These are phyloP conservation scores for Phymatocera aterrima DNA, from an alignment of 2,888 invertebrate species.

Conservation along the genomic window DNA sequence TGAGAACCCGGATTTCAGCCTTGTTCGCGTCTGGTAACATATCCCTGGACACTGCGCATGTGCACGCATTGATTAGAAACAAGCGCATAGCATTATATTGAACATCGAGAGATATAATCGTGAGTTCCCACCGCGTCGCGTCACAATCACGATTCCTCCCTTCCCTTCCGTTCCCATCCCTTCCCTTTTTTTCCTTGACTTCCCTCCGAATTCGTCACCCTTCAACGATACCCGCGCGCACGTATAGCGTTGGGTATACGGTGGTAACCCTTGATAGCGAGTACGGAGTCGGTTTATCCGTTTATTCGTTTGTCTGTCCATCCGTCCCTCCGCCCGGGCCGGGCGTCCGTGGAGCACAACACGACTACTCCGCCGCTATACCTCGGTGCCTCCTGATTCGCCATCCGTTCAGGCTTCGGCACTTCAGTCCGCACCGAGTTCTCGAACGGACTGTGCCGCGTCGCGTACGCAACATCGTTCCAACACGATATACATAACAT, in stretches of 20 bases:
- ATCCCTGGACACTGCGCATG: neutral
- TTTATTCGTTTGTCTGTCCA: conserved; percentile 16
- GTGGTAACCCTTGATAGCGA: neutral
- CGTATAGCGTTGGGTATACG: too few relatives aligned
- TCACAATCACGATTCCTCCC: conserved; percentile 13
- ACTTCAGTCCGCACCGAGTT: conserved; percentile 44
- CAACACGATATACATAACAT: neutral
- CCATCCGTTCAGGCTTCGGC: conserved; percentile 46
- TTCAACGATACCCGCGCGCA: conserved; percentile 34
- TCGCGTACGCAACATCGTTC: conserved; percentile 30
- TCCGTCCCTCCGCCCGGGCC: conserved; percentile 15
- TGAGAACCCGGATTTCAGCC: too few relatives aligned
- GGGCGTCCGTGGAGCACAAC: conserved; percentile 20
- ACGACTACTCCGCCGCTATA: conserved; percentile 18
- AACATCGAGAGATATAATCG: neutral
- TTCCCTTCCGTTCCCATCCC: neutral
- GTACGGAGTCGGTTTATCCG: conserved; percentile 31
- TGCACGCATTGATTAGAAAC: too few relatives aligned
- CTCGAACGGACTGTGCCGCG: conserved; percentile 43
- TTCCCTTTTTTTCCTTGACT: too few relatives aligned
- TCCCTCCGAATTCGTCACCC: neutral
- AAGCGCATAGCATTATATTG: neutral
- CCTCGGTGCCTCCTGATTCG: conserved; percentile 42
- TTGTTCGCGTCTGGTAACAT: too few relatives aligned
- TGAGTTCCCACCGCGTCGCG: neutral